phyloP scores from a whole-genome alignment of 2,113 vertebrate genomes.

The Vulpes lagopus region DNA sequence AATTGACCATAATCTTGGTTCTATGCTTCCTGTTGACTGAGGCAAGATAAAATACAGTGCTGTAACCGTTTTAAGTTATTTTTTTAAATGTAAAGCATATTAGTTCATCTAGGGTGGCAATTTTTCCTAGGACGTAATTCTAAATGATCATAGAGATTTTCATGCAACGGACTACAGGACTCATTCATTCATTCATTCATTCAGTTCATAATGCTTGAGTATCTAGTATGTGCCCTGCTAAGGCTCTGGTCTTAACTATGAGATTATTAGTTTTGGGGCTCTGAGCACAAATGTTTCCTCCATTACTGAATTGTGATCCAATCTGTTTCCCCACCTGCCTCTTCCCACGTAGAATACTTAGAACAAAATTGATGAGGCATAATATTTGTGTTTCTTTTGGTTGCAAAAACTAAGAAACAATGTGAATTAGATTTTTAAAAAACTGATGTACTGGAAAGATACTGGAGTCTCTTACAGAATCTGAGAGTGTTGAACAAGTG shows the following conservation, averaged over 20 bases:
- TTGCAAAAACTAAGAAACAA: background rate
- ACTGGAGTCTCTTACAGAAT: background rate
- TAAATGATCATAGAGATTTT: background rate
- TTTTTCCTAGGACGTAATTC: slow-evolving; percentile 37
- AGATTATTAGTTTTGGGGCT: background rate
- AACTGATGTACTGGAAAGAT: background rate
- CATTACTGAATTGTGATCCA: background rate
- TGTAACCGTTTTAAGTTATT: slow-evolving; percentile 6
- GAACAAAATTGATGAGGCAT: background rate
- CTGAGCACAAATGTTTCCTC: background rate
- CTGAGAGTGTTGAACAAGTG: background rate
- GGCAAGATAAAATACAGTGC: background rate
- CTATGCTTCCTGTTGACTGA: background rate
- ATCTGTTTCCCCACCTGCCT: background rate
- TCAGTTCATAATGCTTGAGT: background rate
- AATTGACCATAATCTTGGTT: background rate
- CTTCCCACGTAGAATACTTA: background rate
- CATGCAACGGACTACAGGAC: background rate
- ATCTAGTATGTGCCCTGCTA: background rate
- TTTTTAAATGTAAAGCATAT: slow-evolving; percentile 7
- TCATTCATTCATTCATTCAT: background rate
- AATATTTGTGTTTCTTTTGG: background rate
- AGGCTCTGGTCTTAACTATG: background rate
- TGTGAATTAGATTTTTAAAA: background rate
- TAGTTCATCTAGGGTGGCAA: background rate